A percentile compares a stretch with the other conserved stretches of the same genome.
Conservation (phyloP, 2,797 vertebrate genomes). For the Gobionotothen gibberifrons region DNA sequence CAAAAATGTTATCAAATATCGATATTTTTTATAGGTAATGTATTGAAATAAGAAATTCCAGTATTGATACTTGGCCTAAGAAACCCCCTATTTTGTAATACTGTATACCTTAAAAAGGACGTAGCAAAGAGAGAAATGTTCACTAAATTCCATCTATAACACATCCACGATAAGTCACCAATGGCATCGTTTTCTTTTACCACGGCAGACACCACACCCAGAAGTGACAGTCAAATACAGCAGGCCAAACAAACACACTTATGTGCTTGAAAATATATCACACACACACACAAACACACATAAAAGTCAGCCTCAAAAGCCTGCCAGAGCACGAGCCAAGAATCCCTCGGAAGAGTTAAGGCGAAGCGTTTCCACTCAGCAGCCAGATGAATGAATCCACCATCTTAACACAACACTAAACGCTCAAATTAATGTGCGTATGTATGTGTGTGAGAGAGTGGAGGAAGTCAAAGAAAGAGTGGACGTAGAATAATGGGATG, state of each 20-base stretch:
- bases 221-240: conserved; percentile 25
- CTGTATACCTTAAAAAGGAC: not conserved
- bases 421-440: conserved; percentile 37
- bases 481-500: conserved; percentile 31
- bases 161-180: conserved; percentile 13
- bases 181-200: conserved; percentile 11
- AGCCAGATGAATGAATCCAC: conserved; percentile 79
- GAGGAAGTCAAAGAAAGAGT: conserved; percentile 27
- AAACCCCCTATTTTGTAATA: too few relatives aligned
- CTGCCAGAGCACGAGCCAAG: conserved; percentile 66
- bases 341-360: conserved; percentile 71
- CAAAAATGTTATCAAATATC: too few relatives aligned
- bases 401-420: conserved; percentile 71
- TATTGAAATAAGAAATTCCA: too few relatives aligned
- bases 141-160: not conserved
- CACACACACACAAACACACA: conserved; percentile 22
- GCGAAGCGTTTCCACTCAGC: conserved; percentile 64
- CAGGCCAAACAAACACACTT: conserved; percentile 17
- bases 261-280: conserved; percentile 28
- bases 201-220: conserved; percentile 29
- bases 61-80: too few relatives aligned
- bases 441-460: conserved; percentile 32
- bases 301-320: conserved; percentile 37
- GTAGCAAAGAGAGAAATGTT: not conserved
- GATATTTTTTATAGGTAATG: too few relatives aligned